Conservation (phyloP, 2,113 vertebrate species). For the Chionis minor region DNA sequence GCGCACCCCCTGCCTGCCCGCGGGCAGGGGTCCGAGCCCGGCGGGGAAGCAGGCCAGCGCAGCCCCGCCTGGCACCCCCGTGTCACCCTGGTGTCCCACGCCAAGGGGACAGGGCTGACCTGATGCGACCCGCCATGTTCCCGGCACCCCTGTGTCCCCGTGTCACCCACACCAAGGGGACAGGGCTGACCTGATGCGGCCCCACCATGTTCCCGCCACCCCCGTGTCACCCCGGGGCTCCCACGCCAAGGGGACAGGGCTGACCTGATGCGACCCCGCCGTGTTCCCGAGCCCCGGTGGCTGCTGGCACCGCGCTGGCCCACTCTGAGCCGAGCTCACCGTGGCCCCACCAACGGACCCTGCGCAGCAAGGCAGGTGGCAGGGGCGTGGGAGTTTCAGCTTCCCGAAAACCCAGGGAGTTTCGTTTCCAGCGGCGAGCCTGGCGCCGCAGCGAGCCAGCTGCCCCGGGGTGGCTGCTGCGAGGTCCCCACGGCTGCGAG, state of each 20-base stretch:
- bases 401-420: neutral
- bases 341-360: neutral
- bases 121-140: too few species aligned
- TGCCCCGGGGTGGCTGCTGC: neutral
- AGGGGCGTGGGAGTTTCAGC: neutral
- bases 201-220: too few species aligned
- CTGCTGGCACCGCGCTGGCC: neutral
- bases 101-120: too few species aligned
- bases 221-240: too few species aligned
- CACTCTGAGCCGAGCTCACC: fast-evolving
- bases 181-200: too few species aligned
- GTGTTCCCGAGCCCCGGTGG: neutral
- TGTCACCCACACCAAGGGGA: too few species aligned
- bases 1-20: neutral
- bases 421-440: neutral
- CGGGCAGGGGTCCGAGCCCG: neutral
- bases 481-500: fast-evolving
- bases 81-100: too few species aligned
- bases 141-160: too few species aligned
- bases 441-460: neutral
- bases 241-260: neutral
- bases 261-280: neutral
- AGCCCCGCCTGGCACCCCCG: too few species aligned
- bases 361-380: neutral
- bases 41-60: neutral